Conservation (phyloP, 1,140 invertebrate genomes). For the Spodoptera litura region DNA sequence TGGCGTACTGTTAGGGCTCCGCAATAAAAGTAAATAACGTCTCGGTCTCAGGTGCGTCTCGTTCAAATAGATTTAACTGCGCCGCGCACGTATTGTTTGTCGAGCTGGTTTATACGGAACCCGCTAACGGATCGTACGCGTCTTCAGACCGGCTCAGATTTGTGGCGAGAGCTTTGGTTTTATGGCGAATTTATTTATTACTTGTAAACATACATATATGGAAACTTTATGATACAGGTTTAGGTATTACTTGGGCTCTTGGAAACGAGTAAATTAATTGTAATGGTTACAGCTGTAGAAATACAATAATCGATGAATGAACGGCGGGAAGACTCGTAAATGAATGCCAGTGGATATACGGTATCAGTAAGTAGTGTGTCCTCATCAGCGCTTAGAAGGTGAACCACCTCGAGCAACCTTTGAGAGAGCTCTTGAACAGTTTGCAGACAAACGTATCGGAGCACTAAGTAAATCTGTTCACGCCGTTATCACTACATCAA, state of each 20-base stretch:
- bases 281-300: too few species aligned
- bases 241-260: too few species aligned
- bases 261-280: too few species aligned
- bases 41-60: constrained; percentile 19
- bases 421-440: background rate
- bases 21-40: constrained; percentile 39
- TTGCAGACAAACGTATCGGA: background rate
- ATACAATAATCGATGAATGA: too few species aligned
- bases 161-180: background rate
- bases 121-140: background rate
- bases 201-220: background rate
- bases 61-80: constrained; percentile 37
- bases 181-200: background rate
- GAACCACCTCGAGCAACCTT: background rate
- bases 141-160: background rate
- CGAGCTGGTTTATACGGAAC: constrained; percentile 24
- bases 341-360: too few species aligned
- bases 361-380: too few species aligned
- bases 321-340: too few species aligned
- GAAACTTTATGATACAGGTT: too few species aligned
- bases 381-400: background rate
- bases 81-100: constrained; percentile 29
- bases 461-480: constrained; percentile 48
- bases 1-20: constrained; percentile 11
- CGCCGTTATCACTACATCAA: constrained; percentile 52